These are phyloP conservation scores for Spea multiplicata DNA, from an alignment of 2,113 vertebrate genomes.

Conservation along the genomic window DNA sequence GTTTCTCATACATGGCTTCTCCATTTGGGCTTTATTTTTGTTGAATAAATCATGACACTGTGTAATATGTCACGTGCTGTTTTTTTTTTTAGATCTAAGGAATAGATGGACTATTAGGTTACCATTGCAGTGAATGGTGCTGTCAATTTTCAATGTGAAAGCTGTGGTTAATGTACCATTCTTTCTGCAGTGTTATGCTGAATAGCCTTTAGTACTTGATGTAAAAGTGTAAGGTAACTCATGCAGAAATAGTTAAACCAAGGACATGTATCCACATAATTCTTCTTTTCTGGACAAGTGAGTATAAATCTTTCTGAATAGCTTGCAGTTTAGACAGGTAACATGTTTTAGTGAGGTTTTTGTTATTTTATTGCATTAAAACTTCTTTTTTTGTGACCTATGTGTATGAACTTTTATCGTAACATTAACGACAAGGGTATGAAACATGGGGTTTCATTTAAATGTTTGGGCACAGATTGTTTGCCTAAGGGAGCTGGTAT, in stretches of 20 bases:
- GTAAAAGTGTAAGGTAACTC: too few relatives aligned
- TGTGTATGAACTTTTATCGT: slow-evolving; percentile 35
- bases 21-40: too few relatives aligned
- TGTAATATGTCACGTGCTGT: too few relatives aligned
- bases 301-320: background rate
- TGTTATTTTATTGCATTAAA: slow-evolving; percentile 33
- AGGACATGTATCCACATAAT: background rate
- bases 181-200: too few relatives aligned
- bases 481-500: slow-evolving; percentile 46
- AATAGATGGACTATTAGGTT: too few relatives aligned
- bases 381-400: slow-evolving; percentile 35
- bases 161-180: too few relatives aligned
- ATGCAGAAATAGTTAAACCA: background rate
- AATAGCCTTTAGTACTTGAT: too few relatives aligned
- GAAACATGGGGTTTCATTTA: slow-evolving; percentile 30
- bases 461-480: slow-evolving; percentile 44
- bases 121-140: too few relatives aligned
- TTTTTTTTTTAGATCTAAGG: too few relatives aligned
- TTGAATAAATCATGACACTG: too few relatives aligned
- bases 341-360: slow-evolving; percentile 1
- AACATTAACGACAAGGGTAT: slow-evolving; percentile 34
- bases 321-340: background rate
- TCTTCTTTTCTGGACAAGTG: background rate
- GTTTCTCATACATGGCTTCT: too few relatives aligned
- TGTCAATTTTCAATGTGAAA: too few relatives aligned